Evolutionary conservation across 2,113 vertebrate species (phyloP), one percentile per base, ranked within the genome.

Genomic region (Aspiorhynchus laticeps): DNA sequence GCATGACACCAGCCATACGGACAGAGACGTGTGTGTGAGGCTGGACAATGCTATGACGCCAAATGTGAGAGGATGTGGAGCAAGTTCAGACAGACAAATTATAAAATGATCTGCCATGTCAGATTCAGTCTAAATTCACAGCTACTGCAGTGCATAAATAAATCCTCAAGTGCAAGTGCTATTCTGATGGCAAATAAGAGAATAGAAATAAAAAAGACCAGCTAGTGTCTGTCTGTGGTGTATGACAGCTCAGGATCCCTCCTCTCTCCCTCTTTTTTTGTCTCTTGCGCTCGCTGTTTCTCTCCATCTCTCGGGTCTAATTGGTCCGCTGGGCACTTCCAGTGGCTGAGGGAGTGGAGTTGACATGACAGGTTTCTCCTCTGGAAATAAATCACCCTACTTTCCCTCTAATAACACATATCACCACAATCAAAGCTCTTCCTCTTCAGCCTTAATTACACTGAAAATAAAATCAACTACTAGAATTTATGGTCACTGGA

Each of bases 1-100:
- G 94, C 92, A 90, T 90, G 91, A 92, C 93, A 88, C 89, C 88
- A 83, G 92, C 92, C 93, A 92, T 92, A 95, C 94, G 94, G 95
- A 2, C 0, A 31, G 88, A 91, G 87, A 91, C 89, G 24, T 59
- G 86, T 19, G 83, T 88, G 79, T 87, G 90, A 90, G 85, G 89
- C 87, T 48, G 84, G 53, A 87, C 63, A 73, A 84, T 73, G 43
- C 9, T 36, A 56, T 21, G 43, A 51, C 5, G 3, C n/a, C 43
- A 51, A 69, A 65, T 24, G 41, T 36, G 43, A n/a, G 31, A 71
- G 7, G 63, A 51, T 51, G 19, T 33, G 63, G 38, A 83, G 17
- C 61, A 31, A 83, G 14, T 67, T 69, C 56, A 63, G 75, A 78
- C 75, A 51, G 73, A 46, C 8, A 26, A 7, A 80, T 80, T 41